Conservation (phyloP, 1,140 invertebrate genomes). For the Eriosoma lanigerum region DNA sequence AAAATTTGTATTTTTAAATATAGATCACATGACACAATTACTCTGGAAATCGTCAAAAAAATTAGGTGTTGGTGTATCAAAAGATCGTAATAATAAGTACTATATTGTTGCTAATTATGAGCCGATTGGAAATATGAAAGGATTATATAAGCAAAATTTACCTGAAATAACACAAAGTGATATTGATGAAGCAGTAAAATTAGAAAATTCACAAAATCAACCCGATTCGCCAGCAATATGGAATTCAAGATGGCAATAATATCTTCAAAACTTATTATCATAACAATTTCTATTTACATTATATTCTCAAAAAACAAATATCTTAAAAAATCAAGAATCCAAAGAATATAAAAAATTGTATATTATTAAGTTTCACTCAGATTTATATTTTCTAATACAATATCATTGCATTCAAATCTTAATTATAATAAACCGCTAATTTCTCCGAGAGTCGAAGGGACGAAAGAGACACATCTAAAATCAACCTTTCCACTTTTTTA, state of each 20-base stretch:
- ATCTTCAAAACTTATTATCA: too few relatives aligned
- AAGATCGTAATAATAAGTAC: background rate
- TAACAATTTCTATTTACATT: too few relatives aligned
- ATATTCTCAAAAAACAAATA: too few relatives aligned
- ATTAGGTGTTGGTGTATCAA: conserved; percentile 43
- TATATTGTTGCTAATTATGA: conserved; percentile 41
- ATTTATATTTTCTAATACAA: too few relatives aligned
- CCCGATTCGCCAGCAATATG: background rate
- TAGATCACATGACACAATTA: conserved; percentile 51
- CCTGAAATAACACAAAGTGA: background rate
- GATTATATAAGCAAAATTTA: background rate
- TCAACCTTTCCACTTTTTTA: too few relatives aligned
- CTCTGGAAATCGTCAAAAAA: conserved; percentile 38
- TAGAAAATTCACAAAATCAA: background rate
- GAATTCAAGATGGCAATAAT: background rate
- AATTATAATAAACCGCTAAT: too few relatives aligned
- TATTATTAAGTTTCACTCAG: too few relatives aligned
- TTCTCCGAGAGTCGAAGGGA: too few relatives aligned
- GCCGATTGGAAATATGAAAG: background rate
- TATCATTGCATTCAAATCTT: too few relatives aligned
- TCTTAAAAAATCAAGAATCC: too few relatives aligned
- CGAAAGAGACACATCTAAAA: too few relatives aligned
- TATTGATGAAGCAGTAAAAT: background rate
- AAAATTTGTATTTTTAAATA: conserved; percentile 1
- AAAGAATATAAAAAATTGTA: too few relatives aligned